A percentile compares a stretch with the other conserved stretches of the same genome.
These are phyloP conservation scores for Urosaurus nigricauda DNA, from an alignment of 2,797 vertebrate genomes.

Conservation along the genomic window DNA sequence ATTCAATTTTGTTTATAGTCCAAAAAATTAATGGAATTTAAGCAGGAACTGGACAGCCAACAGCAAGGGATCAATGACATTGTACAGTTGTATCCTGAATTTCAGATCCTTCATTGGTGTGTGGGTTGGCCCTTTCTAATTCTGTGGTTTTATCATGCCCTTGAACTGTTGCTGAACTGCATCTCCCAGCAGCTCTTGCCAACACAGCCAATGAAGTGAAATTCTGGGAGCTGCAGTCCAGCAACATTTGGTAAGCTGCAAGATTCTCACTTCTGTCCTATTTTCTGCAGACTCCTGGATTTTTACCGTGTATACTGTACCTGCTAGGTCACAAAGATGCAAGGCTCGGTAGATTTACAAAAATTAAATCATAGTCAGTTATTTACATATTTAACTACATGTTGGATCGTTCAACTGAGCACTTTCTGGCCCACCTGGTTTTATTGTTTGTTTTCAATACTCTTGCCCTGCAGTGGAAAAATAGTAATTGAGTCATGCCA, in stretches of 20 bases:
- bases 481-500: conserved; percentile 1
- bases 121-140: background rate
- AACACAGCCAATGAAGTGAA: too few relatives aligned
- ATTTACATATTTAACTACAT: background rate
- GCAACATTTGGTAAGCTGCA: too few relatives aligned
- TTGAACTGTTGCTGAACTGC: too few relatives aligned
- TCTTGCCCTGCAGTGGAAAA: conserved; percentile 3
- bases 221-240: too few relatives aligned
- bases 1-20: too few relatives aligned
- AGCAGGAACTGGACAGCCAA: background rate
- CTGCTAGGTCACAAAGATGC: too few relatives aligned
- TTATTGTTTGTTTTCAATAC: conserved; percentile 5
- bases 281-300: background rate
- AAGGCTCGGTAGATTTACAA: background rate
- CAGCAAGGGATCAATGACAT: background rate
- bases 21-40: background rate
- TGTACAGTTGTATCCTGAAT: background rate
- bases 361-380: background rate
- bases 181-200: too few relatives aligned
- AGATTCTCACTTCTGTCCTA: background rate
- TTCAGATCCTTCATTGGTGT: background rate
- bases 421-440: background rate
- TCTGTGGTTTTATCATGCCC: too few relatives aligned
- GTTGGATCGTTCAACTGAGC: background rate
- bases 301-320: too few relatives aligned